A percentile compares a stretch with the other conserved stretches of the same genome.
These are phyloP conservation scores for Boulengeromyrus knoepffleri DNA, from an alignment of 2,113 vertebrate genomes.

Conservation along the genomic window DNA sequence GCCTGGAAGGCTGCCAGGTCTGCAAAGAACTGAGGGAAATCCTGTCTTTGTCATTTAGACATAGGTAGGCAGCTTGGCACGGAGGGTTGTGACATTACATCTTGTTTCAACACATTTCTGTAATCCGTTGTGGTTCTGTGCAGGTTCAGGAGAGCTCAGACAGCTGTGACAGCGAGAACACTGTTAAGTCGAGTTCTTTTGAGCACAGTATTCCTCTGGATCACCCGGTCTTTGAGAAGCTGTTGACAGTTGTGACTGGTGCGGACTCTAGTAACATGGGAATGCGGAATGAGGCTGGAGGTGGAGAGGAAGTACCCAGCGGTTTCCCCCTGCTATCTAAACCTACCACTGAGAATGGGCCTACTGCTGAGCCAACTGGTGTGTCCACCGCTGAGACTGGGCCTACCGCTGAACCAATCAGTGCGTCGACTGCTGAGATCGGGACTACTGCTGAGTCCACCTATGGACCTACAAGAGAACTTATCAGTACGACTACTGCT, in stretches of 20 bases:
- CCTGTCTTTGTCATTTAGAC: neutral
- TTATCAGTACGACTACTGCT: neutral
- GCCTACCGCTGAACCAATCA: neutral
- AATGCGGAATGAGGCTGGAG: slow-evolving; percentile 33
- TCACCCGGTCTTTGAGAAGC: slow-evolving; percentile 59
- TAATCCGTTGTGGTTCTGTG: neutral
- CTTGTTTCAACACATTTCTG: neutral
- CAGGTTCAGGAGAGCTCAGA: slow-evolving; percentile 90
- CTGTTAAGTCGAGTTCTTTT: slow-evolving; percentile 75
- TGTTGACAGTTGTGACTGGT: slow-evolving; percentile 15
- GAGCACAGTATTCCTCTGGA: slow-evolving; percentile 67
- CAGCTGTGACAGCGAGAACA: slow-evolving; percentile 93
- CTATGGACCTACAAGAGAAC: neutral
- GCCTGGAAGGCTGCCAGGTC: neutral
- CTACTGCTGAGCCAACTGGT: neutral
- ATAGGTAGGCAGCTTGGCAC: neutral
- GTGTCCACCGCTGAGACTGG: neutral
- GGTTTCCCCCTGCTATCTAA: slow-evolving; percentile 66
- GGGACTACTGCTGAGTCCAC: neutral
- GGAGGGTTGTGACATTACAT: neutral
- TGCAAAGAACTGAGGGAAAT: neutral
- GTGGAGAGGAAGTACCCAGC: slow-evolving; percentile 48
- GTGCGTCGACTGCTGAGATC: neutral
- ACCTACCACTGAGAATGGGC: slow-evolving; percentile 30
- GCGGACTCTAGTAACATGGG: neutral